Evolutionary conservation across 2,888 invertebrate genomes (phyloP), one percentile per base, ranked within the genome.

Genomic region (Drosophila greeni): DNA sequence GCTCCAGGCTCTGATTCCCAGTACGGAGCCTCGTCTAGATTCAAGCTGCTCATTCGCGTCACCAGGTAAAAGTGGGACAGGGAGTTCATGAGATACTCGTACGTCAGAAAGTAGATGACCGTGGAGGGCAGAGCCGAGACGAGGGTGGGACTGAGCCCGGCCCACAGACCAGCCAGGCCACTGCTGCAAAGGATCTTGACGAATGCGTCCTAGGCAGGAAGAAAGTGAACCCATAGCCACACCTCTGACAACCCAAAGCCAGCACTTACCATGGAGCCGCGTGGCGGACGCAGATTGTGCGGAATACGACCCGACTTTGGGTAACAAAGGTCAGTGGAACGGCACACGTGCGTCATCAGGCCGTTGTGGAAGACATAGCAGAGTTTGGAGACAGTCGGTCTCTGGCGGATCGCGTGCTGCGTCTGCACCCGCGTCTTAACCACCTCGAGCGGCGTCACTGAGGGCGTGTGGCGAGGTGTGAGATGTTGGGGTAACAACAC

Each of bases 361-460:
- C 99, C 98, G 91, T 98, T 99, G 87, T 97, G 97, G 88, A 97
- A 98, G 31, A 98, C 89, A 87, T 95, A 98, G 89, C 97, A 97
- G 87, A 94, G 94, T 78, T 95, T 94, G 14, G 93, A 93, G 7
- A 93, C 89, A 72, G 94, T 88, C 1, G 93, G 92, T 81, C 94
- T 95, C 84, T 95, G 94, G 1, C 70, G 83, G 6, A 60, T 14
- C 3, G 56, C 24, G 9, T 31, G 45, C 87, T 98, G 98, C 3
- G 95, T 93, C 89, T 99, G 99, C 23, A 99, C 91, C 54, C 99
- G 92, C 72, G 97, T 97, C 91, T 99, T 99, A 1, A 99, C 95
- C 14, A 99, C 99, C 90, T 99, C 99, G 72, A 99, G 90, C 0
- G 99, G 99, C 0, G 99, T 99, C 89, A 98, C 97, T 97, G 51